phyloP scores from a whole-genome alignment of 2,797 vertebrate genomes.

The Atherinosoma microstoma region DNA sequence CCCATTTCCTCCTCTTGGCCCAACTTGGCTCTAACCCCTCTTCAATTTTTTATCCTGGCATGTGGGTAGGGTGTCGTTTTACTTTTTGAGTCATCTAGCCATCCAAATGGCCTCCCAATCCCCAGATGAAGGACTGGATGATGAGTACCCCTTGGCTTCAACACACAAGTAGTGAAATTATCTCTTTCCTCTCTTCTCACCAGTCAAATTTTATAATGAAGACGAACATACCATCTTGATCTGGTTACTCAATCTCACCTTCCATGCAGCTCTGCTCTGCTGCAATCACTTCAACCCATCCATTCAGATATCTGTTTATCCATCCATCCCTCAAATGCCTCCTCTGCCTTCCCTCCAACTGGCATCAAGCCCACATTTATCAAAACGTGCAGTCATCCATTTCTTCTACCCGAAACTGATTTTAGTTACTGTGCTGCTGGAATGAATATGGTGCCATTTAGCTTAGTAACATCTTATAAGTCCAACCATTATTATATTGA shows the following conservation, averaged over 20 bases:
- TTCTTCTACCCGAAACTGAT: not conserved
- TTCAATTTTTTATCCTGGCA: not conserved
- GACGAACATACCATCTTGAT: not conserved
- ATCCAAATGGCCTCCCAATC: not conserved
- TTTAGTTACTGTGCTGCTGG: constrained; percentile 12
- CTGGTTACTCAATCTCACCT: not conserved
- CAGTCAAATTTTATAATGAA: not conserved
- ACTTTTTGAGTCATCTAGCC: not conserved
- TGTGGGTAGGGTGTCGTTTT: not conserved
- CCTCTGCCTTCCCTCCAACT: not conserved
- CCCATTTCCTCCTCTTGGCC: not conserved
- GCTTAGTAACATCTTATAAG: constrained; percentile 6
- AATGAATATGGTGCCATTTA: constrained; percentile 11
- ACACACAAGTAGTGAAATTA: not conserved
- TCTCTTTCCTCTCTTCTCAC: not conserved
- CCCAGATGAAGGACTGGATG: not conserved
- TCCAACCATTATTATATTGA: constrained; percentile 8
- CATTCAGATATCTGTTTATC: not conserved
- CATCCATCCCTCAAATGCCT: not conserved
- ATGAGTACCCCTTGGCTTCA: not conserved
- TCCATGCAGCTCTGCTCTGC: not conserved
- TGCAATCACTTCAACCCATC: not conserved
- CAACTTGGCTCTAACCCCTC: not conserved
- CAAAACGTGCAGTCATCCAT: not conserved
- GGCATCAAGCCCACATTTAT: constrained; percentile 7